Percentiles rank a stretch among this genome's conserved stretches.
phyloP scores from a whole-genome alignment of 2,113 vertebrate genomes.

The Nymphicus hollandicus region DNA sequence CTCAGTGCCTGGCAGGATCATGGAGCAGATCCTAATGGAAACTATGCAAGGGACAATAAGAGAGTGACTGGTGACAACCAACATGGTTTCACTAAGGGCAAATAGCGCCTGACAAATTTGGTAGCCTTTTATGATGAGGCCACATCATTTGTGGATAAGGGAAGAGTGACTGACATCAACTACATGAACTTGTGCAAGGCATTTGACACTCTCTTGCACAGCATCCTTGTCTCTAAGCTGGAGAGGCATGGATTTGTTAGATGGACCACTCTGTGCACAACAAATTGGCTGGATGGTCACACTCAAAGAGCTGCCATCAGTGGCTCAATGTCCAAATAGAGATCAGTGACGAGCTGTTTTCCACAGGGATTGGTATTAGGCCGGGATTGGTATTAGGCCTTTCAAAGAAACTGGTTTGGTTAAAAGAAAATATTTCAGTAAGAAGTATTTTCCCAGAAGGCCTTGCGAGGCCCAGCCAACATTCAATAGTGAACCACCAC shows the following conservation, averaged over 20 bases:
- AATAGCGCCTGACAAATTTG: neutral
- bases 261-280: neutral
- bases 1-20: too few relatives aligned
- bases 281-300: neutral
- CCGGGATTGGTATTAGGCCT: neutral
- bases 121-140: neutral
- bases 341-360: neutral
- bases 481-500: neutral
- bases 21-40: too few relatives aligned
- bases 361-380: neutral
- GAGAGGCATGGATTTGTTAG: neutral
- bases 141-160: neutral
- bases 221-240: neutral
- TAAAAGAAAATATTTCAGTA: neutral
- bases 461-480: neutral
- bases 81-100: neutral
- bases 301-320: neutral
- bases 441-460: neutral
- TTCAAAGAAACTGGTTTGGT: neutral
- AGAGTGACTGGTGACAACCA: too few relatives aligned
- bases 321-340: neutral
- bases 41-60: too few relatives aligned
- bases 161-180: neutral
- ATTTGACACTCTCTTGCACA: neutral
- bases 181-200: neutral